Percentiles rank a stretch among this genome's conserved stretches.
Conservation (phyloP, 2,888 invertebrate species). For the Magallana nippona region DNA sequence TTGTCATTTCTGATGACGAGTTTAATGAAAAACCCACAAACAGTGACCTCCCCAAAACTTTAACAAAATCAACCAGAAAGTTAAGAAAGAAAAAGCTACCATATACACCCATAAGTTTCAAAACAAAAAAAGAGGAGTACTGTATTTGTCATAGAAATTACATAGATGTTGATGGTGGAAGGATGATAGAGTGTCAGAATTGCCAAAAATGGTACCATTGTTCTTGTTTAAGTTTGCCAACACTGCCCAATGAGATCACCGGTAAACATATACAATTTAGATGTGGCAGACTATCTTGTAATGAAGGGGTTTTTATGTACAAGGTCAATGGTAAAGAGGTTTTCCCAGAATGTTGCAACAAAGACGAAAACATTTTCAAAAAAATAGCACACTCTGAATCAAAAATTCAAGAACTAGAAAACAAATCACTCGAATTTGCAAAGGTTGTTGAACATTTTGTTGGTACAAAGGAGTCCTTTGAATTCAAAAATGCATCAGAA, state of each 20-base stretch:
- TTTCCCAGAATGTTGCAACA: background rate
- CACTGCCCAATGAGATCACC: background rate
- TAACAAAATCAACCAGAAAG: background rate
- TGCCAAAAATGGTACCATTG: background rate
- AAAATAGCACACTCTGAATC: too few species aligned
- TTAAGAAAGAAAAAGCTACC: background rate
- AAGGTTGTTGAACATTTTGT: too few species aligned
- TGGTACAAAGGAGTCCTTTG: too few species aligned
- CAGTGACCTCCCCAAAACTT: background rate
- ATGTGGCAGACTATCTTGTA: background rate
- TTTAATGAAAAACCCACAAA: background rate
- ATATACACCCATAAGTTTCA: background rate
- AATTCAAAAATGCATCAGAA: too few species aligned
- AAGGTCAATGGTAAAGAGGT: background rate
- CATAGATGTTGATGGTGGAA: background rate
- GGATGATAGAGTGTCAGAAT: background rate
- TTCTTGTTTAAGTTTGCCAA: background rate
- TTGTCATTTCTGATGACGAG: background rate
- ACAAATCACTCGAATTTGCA: too few species aligned
- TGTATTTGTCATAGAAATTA: background rate
- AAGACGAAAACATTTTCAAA: too few species aligned
- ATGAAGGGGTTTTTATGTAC: background rate
- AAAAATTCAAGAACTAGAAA: too few species aligned
- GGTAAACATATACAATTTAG: background rate
- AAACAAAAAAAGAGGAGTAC: background rate